phyloP scores from a whole-genome alignment of 2,888 invertebrate species.

The Luffia ferchaultella region DNA sequence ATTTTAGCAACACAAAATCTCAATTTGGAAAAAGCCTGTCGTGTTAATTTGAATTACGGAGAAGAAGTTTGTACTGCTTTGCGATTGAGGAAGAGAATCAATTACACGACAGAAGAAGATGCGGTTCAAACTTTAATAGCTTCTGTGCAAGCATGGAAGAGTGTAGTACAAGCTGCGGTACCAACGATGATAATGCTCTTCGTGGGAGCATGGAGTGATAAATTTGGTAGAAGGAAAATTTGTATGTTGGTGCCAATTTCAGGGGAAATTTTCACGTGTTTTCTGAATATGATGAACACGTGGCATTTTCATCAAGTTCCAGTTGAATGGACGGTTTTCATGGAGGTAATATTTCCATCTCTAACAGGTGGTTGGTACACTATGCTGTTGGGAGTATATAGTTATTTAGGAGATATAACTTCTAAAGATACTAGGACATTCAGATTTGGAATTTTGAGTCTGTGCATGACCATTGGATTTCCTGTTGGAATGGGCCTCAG shows the following conservation, averaged over 20 bases:
- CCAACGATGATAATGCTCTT: constrained; percentile 64
- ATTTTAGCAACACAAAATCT: constrained; percentile 83
- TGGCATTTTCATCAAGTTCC: constrained; percentile 62
- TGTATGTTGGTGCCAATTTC: constrained; percentile 66
- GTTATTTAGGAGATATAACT: constrained; percentile 69
- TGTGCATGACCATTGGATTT: constrained; percentile 57
- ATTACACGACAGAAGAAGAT: constrained; percentile 71
- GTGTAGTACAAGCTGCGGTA: constrained; percentile 57
- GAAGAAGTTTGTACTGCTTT: constrained; percentile 77
- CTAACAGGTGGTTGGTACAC: constrained; percentile 66
- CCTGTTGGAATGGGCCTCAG: constrained; percentile 54
- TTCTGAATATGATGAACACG: constrained; percentile 59
- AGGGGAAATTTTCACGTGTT: constrained; percentile 59
- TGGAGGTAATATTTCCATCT: constrained; percentile 60
- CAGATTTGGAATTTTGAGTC: constrained; percentile 61
- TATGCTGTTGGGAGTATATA: constrained; percentile 65
- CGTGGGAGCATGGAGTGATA: constrained; percentile 71
- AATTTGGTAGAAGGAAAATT: constrained; percentile 63
- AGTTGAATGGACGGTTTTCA: constrained; percentile 58
- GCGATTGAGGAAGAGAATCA: constrained; percentile 72
- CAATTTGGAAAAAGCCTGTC: constrained; percentile 85
- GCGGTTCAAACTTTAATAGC: constrained; percentile 68
- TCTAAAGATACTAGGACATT: constrained; percentile 64
- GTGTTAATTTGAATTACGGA: constrained; percentile 77
- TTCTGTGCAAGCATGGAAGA: constrained; percentile 63